Base-by-base conservation (phyloP, 2,113 vertebrate species). In the Brienomyrus longianalis region DNA sequence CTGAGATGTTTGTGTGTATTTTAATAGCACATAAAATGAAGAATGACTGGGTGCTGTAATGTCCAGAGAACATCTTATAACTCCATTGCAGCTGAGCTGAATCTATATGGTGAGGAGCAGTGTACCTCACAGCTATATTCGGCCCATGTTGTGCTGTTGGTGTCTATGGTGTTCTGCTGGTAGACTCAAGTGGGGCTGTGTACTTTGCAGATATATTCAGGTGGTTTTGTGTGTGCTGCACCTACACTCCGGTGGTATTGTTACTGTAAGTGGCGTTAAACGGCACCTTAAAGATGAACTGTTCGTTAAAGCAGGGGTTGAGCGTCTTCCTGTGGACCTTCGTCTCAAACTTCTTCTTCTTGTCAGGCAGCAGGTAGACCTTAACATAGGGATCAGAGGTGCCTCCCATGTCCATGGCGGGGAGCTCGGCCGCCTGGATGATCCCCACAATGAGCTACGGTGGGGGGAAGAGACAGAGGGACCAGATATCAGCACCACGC, bases 261-360 rank as follows among this genome's bases (percentile, higher is more conserved):
- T 19, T 23, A n/a, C n/a, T n/a, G n/a, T n/a, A 87, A 54, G 83
- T n/a, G 83, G 83, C n/a, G 48, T 31, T 52, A 86, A 86, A 85
- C 8, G 23, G 11, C 85, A 11, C 1, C 96, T 98, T 98, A 93
- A 98, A 98, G 86, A 96, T 97, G 90, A 98, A 98, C 89, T 96
- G 97, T 94, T 98, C 97, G 10, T 97, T 97, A 90, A 98, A 98
- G 83, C 95, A 95, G 0, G 97, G 97, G 92, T 97, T 98, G 77
- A 98, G 96, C 0, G 97, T 98, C 94, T 98, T 98, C 94, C 97
- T 95, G 93, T 98, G 97, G 91, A 98, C 97, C 93, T 97, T 98
- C 90, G 97, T 98, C 94, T 98, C 97, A 35, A 96, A 95, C 92
- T 98, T 97, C 94, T 98, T 97, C 95, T 97, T 97, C 94, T 98